These are phyloP conservation scores for Semicossyphus pulcher DNA, from an alignment of 2,113 vertebrate species.

Conservation along the genomic window DNA sequence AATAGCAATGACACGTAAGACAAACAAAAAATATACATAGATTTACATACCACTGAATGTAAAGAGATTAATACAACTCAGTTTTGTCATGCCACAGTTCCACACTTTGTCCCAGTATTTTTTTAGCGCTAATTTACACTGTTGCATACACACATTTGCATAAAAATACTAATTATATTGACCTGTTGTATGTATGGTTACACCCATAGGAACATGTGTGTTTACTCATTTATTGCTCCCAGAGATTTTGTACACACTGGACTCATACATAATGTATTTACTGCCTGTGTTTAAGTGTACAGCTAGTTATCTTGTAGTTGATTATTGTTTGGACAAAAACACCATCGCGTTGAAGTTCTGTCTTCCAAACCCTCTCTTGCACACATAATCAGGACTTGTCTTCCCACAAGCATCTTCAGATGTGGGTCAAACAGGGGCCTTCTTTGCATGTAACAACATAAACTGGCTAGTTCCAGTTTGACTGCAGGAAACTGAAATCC, in stretches of 20 bases:
- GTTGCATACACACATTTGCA: too few species aligned
- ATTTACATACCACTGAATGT: too few species aligned
- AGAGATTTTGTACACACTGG: background rate
- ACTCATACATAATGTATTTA: background rate
- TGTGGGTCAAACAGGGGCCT: constrained; percentile 18
- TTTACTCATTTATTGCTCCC: background rate
- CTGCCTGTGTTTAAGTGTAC: background rate
- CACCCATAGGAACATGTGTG: background rate
- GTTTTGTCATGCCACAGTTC: background rate
- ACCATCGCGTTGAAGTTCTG: background rate
- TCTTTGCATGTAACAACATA: constrained; percentile 38
- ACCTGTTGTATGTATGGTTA: background rate
- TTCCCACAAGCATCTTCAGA: constrained; percentile 12
- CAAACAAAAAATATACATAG: too few species aligned
- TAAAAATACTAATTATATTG: too few species aligned
- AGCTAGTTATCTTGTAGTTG: constrained; percentile 6
- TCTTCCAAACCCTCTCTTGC: constrained; percentile 3
- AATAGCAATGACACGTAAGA: too few species aligned
- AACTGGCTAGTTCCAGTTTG: constrained; percentile 14
- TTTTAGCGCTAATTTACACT: too few species aligned
- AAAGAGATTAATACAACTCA: background rate
- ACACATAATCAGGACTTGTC: constrained; percentile 6
- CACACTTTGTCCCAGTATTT: background rate
- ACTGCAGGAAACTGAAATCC: constrained; percentile 4
- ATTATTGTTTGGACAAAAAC: background rate